Base-by-base conservation (phyloP, 2,888 invertebrate genomes). In the Horisme vitalbata region DNA sequence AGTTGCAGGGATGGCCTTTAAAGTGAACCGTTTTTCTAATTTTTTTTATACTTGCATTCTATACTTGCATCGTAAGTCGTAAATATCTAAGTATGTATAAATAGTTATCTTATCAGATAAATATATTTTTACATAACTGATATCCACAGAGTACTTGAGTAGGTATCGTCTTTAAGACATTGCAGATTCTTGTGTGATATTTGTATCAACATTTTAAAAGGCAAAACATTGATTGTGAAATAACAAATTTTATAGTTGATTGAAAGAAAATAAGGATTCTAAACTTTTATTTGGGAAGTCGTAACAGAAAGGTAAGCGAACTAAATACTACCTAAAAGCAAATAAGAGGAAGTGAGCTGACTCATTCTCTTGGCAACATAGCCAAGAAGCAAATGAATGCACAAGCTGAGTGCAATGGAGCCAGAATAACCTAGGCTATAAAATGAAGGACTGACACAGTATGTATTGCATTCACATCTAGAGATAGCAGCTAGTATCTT, bases 401-500 rank as follows among this genome's bases (percentile, higher is more conserved):
- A 21, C 9, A 9, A 1, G 15, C 11, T n/a, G 4, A 7, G 4
- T 32, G 4, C 1, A n/a, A 30, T 21, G 13, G 21, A 34, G 27
- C 27, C 26, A 5, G 18, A 6, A 6, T 35, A 34, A 30, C 18
- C 21, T 32, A 4, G 38, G 43, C n/a, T n/a, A n/a, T n/a, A n/a
- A n/a, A n/a, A 24, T 12, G 53, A 27, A 45, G 49, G 41, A 50
- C 46, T 70, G 75, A 73, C 72, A 80, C 69, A 76, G 67, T 71
- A n/a, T n/a, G 6, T 34, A 41, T 75, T 79, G 76, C 75, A 79
- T 65, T 64, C 60, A 79, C 87, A 86, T 85, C 79, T 85, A 88
- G 87, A 89, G 82, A 85, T 90, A 86, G 84, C 89, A 90, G 89
- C 89, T 83, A 79, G 23, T 44, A 6, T 11, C 18, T 31, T 2